phyloP scores from a whole-genome alignment of 37 sponge, comb jelly and placozoan species.

The Mnemiopsis leidyi region DNA sequence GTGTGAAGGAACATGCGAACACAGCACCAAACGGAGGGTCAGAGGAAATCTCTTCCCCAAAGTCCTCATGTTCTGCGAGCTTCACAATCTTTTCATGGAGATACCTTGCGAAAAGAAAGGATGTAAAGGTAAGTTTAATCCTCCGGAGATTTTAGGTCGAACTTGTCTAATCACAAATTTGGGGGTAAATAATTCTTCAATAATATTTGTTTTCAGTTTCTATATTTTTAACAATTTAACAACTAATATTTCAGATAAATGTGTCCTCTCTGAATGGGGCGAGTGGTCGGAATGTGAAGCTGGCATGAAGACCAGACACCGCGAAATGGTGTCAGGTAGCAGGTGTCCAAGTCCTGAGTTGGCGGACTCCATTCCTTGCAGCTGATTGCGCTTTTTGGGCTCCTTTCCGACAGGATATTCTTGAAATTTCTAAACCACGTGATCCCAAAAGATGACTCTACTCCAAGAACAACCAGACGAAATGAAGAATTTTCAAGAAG shows the following conservation, averaged over 20 bases:
- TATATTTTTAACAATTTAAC: too few species aligned
- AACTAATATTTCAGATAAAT: background rate
- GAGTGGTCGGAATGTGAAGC: background rate
- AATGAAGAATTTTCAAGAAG: too few species aligned
- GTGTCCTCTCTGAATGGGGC: constrained; percentile 12
- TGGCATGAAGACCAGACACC: background rate
- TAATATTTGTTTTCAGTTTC: too few species aligned
- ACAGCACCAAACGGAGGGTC: background rate
- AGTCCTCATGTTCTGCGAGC: constrained; percentile 46
- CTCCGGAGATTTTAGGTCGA: too few species aligned
- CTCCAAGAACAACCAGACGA: background rate
- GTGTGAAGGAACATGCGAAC: constrained; percentile 12
- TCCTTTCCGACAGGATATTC: too few species aligned
- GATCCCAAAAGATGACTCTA: too few species aligned
- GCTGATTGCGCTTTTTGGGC: too few species aligned
- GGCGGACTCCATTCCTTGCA: background rate
- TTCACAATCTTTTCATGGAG: background rate
- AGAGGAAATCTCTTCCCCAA: background rate
- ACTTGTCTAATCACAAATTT: too few species aligned
- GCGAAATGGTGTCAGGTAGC: background rate
- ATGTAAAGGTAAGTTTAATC: background rate
- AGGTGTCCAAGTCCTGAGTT: background rate
- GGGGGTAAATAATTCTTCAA: too few species aligned
- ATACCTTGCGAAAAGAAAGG: background rate
- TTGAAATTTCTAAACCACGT: too few species aligned